These are phyloP conservation scores for Drosophila lutescens DNA, from an alignment of 2,888 invertebrate species.

Conservation along the genomic window DNA sequence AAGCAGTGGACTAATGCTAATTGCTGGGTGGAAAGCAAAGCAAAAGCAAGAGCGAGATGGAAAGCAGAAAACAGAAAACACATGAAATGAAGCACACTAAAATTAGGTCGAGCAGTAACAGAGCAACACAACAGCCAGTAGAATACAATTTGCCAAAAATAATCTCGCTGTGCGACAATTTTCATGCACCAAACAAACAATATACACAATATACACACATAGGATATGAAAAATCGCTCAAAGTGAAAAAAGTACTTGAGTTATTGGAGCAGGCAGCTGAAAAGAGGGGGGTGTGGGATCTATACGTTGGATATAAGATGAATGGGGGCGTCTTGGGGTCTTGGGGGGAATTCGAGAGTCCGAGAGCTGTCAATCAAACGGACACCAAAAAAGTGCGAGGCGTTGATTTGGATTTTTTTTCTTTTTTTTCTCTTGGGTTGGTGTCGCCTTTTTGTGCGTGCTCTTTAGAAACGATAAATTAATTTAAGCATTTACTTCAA, in stretches of 20 bases:
- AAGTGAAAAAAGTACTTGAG: constrained; percentile 75
- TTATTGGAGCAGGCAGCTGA: constrained; percentile 74
- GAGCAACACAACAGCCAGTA: constrained; percentile 39
- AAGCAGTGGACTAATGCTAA: constrained; percentile 24
- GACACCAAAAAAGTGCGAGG: constrained; percentile 46
- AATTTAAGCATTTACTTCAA: constrained; percentile 53
- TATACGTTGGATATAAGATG: constrained; percentile 1
- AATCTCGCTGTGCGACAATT: constrained; percentile 65
- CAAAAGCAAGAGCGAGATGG: neutral
- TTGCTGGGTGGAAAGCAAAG: constrained; percentile 23
- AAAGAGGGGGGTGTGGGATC: neutral
- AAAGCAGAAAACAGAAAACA: neutral
- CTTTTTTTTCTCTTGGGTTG: constrained; percentile 3
- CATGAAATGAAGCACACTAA: constrained; percentile 36
- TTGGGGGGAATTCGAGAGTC: constrained; percentile 7
- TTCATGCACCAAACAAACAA: constrained; percentile 53
- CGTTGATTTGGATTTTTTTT: constrained; percentile 38
- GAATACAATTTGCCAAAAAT: constrained; percentile 76
- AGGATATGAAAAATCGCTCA: constrained; percentile 57
- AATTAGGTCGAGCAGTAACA: constrained; percentile 65
- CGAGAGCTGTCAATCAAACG: constrained; percentile 60
- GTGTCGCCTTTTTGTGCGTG: neutral
- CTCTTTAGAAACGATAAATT: constrained; percentile 45
- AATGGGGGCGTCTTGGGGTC: constrained; percentile 6
- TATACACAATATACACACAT: constrained; percentile 6